Base-by-base conservation (phyloP, 2,888 invertebrate genomes). In the Polia nebulosa region DNA sequence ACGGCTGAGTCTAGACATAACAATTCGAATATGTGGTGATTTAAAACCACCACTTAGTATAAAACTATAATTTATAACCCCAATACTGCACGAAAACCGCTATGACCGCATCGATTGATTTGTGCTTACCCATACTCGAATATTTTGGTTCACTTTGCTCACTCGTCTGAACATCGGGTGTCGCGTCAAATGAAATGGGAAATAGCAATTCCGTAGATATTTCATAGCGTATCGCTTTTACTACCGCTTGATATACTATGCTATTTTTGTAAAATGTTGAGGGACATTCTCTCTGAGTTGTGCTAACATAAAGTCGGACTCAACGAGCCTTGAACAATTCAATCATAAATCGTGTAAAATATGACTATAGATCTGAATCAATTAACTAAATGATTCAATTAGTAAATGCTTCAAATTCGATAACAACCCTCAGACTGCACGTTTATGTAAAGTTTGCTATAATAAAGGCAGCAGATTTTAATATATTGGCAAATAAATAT, bases 171-270 rank as follows among this genome's bases (percentile, higher is more conserved):
- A 83, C 81, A 80, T 81, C 82, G 82, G 83, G 85, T 85, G 86
- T 86, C 87, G 87, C 78, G 85, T 85, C 81, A 88, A 90, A 89
- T 88, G 86, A 88, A 87, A 89, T 88, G 85, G 83, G 84, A 87
- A 88, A 89, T 85, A 80, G 86, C 84, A 85, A 84, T 90, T 87
- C 84, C 81, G 81, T 76, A 51, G 72, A 80, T 81, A 80, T 80
- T 86, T 87, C 78, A 81, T 80, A 81, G 69, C 57, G 71, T 68
- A 69, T 77, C 61, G 68, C 65, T 80, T 70, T 78, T 60, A 62
- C 59, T 71, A 52, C 66, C 51, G 66, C 63, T 53, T 68, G 66
- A 76, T 67, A 57, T 82, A 75, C 53, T 73, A 60, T 66, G 59
- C 56, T 80, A 65, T 72, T 72, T 76, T 77, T 27, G 52, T 71